Base-by-base conservation (phyloP, 1,140 invertebrate genomes). In the Zaprionus ornatus region DNA sequence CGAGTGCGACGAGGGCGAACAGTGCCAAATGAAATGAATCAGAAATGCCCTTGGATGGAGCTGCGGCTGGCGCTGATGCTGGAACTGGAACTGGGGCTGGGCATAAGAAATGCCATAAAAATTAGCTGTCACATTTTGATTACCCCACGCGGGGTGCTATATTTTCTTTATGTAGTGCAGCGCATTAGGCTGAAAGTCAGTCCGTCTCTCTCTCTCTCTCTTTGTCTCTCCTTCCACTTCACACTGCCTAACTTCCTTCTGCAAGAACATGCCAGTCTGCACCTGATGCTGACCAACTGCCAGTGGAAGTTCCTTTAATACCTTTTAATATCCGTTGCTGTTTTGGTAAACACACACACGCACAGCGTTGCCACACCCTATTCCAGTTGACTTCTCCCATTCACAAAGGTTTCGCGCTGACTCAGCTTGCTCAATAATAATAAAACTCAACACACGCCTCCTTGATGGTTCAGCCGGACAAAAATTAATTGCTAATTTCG, bases 401-500 rank as follows among this genome's bases (percentile, higher is more conserved):
- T 74, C 66, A 70, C 52, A 54, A 64, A 17, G 10, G 9, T 13
- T 12, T 3, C 15, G 29, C 1, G 42, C 67, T 75, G 74, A 76
- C 42, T 76, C 74, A 76, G 35, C 40, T 60, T 50, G 64, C 12
- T 27, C 17, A 32, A 64, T 64, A 60, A 60, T 65, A 75, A 75
- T 75, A 75, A 75, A 76, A 76, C 55, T 61, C 68, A 65, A 65
- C 74, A 76, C 45, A 72, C 74, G 68, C 68, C 74, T 61, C 68
- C 62, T 65, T 65, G 42, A 71, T 72, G n/a, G 48, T 2, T 9
- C 6, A 15, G n/a, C 29, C 50, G 17, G 23, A 68, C 37, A 21
- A 9, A 40, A 80, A 88, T 87, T 88, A 87, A 87, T 83, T 88
- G 83, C 84, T 83, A 87, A 87, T 83, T 88, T 77, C 50, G 64